Base-by-base conservation (phyloP, 2,888 invertebrate genomes). In the Rhimphoctona megacephalus region DNA sequence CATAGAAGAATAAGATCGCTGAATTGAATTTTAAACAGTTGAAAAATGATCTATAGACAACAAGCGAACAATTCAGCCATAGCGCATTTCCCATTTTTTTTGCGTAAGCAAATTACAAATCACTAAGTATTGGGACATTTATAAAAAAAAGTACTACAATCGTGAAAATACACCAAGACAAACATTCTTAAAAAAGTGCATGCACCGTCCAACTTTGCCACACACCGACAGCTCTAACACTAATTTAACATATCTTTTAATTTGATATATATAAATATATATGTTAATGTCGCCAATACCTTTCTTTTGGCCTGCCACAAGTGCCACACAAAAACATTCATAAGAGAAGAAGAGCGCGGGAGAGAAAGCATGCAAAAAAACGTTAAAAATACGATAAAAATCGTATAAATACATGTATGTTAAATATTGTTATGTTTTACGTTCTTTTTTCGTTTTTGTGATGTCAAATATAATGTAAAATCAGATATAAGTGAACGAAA, bases 301-400 rank as follows among this genome's bases (percentile, higher is more conserved):
- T 95, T 95, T 94, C 96, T 96, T 95, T 96, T 95, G 95, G 96
- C 96, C 96, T 96, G 95, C 95, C 96, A 95, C 95, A 95, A 95
- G 95, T 96, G 96, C 96, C 96, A 96, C 95, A 96, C 95, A 96
- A 96, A 95, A 95, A 96, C 96, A 96, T 96, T 96, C 96, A 96
- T 96, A 95, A 96, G 95, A 96, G 95, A 96, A 95, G 96, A 95
- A 95, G 95, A 95, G 95, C 95, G 96, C 96, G 96, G 95, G 95
- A 95, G 95, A 95, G 95, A 96, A 95, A 95, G 96, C 96, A 95
- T 95, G 95, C 95, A 95, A 95, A 95, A 95, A 94, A 95, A 95
- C 67, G 94, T 94, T 94, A 92, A 54, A 94, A 91, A 94, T 92
- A 93, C 92, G 69, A 86, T 84, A 92, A 93, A 92, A 92, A 90